Base-by-base conservation (phyloP, 2,113 vertebrate genomes). In the Pteruthius melanotis region DNA sequence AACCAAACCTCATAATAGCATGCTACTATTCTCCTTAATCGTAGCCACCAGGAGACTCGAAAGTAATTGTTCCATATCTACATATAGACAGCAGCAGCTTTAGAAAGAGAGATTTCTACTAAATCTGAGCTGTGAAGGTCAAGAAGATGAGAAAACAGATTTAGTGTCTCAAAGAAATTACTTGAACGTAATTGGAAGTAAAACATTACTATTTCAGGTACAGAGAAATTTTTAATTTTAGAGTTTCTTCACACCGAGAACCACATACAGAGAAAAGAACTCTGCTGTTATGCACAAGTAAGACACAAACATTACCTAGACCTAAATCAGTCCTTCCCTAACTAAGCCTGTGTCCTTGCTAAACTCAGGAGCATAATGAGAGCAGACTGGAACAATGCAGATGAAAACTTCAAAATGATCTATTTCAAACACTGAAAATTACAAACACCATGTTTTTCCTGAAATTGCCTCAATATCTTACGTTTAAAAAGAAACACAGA, bases 21-120 rank as follows among this genome's bases (percentile, higher is more conserved):
- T 60, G 49, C n/a, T 60, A 39, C 53, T 65, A 39, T 66, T 78
- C 52, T 78, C 57, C 30, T 92, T 82, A 77, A 93, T 86, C 83
- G 80, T 9, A 68, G 70, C 45, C 87, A 95, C 40, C 35, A 68
- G 83, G 21, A 86, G 42, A 93, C 61, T 42, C 59, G 26, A 91
- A 79, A 91, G 47, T 75, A 81, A 85, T 83, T 88, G 44, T 84
- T 93, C 64, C 13, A 15, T 90, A 89, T 92, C 83, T 92, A 75
- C 60, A 90, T 23, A 89, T 83, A 68, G 83, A 90, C 52, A 95
- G 56, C n/a, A 61, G 61, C 27, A 90, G 82, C 39, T 94, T 79
- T 66, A 77, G 47, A 70, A 84, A 83, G 9, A 45, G 28, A 87
- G 14, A 16, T 74, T 91, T 84, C 54, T 71, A 22, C 54, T 78